Base-by-base conservation (phyloP, 2,888 invertebrate species). In the Labia minor region DNA sequence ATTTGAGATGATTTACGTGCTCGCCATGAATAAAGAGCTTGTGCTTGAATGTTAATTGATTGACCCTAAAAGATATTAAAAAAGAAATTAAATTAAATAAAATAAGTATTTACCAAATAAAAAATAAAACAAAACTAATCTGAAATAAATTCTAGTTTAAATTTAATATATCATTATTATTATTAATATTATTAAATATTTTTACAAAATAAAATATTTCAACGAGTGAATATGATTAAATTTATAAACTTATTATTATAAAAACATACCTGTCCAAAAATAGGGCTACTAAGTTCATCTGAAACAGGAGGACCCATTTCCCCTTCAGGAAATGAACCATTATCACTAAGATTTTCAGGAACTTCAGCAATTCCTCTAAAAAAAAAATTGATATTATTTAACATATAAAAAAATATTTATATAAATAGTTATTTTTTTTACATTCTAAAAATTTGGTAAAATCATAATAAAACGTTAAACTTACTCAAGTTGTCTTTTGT, bases 331-430 rank as follows among this genome's bases (percentile, higher is more conserved):
- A 78, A 71, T 8, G 80, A 80, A 37, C 79, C 81, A 62, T 79
- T 79, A 64, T 81, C 81, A 18, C 78, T 78, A 49, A 81, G 77
- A 69, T 81, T 82, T 76, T 86, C 85, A 61, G 85, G 88, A 1
- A 89, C 86, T 76, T 90, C 90, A 0, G 85, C 88, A 69, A 90
- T 89, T 70, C 86, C 89, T 72, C 85, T 89, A 65, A 66, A 33
- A 66, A 37, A 61, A 49, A 64, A 65, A 16, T 19, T 11, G 62
- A n/a, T 14, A 21, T 64, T 8, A 14, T 26, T 26, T n/a, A n/a
- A n/a, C n/a, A n/a, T n/a, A n/a, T n/a, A n/a, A 8, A 26, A 26
- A 26, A 26, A 26, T 26, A 26, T 26, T 6, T 26, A 6, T 26
- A 26, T 8, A 3, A 26, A 26, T 3, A 26, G 26, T 26, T 26